Percentiles rank a stretch among this genome's conserved stretches.
These are phyloP conservation scores for Hemibagrus guttatus DNA, from an alignment of 2,797 vertebrate species.

Conservation along the genomic window DNA sequence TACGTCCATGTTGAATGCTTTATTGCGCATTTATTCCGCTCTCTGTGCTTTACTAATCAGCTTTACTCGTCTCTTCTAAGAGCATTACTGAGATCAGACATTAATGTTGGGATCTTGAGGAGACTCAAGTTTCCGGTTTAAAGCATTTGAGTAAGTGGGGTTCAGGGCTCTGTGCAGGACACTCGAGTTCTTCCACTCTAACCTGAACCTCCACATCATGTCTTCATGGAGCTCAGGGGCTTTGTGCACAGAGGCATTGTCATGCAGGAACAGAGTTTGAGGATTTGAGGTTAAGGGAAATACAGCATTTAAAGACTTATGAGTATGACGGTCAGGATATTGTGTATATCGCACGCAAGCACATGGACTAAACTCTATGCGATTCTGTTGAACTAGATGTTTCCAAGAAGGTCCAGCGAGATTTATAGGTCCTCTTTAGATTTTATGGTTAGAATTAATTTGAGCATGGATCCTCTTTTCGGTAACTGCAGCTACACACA, in stretches of 20 bases:
- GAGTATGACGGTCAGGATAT: neutral
- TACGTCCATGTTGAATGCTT: neutral
- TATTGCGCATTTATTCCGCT: neutral
- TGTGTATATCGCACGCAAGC: no score
- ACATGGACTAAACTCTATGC: no score
- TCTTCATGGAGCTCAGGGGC: neutral
- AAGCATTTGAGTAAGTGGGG: no score
- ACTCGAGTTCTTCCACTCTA: neutral
- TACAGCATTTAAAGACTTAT: neutral
- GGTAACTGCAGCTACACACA: conserved; percentile 18
- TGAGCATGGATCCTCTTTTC: conserved; percentile 37
- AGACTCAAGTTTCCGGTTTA: no score
- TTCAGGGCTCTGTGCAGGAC: neutral
- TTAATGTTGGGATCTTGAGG: no score
- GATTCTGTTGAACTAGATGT: neutral
- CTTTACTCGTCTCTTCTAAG: neutral
- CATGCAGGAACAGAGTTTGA: neutral
- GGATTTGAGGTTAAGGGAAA: neutral
- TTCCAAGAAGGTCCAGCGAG: conserved; percentile 8
- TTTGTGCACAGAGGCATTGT: neutral
- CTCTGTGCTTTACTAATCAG: neutral
- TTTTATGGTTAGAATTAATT: conserved; percentile 13
- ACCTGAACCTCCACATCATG: neutral
- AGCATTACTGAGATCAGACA: no score
- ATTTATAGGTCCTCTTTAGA: conserved; percentile 9